A percentile compares a stretch with the other conserved stretches of the same genome.
Conservation (phyloP, 2,797 vertebrate species). For the Dipus sagitta region DNA sequence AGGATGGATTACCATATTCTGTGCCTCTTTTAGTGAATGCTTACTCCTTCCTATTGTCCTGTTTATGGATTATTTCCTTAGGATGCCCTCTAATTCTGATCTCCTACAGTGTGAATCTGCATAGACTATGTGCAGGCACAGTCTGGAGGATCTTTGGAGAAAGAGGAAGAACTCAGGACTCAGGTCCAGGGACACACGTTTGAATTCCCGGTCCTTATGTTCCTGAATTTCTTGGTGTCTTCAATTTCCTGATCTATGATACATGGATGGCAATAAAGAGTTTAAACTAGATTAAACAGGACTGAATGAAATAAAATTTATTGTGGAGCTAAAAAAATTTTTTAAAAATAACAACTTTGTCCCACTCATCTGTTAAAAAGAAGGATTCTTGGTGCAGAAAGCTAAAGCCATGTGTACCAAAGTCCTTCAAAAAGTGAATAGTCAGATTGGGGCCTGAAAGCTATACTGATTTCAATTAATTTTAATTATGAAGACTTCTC, state of each 20-base stretch:
- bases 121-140: background rate
- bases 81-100: background rate
- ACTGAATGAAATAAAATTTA: background rate
- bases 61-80: background rate
- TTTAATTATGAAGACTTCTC: background rate
- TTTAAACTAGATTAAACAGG: background rate
- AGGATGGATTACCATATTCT: background rate
- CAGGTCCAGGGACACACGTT: background rate
- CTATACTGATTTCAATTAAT: background rate
- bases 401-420: background rate
- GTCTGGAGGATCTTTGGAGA: background rate
- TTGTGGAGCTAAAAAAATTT: background rate
- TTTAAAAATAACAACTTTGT: too few relatives aligned
- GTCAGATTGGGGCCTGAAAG: background rate
- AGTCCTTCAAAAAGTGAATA: background rate
- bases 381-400: background rate
- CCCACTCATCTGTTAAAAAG: background rate
- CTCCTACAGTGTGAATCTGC: background rate
- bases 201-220: background rate
- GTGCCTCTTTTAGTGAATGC: background rate
- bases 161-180: background rate
- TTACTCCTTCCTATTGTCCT: background rate
- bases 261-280: background rate
- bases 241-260: background rate
- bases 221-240: constrained; percentile 16